Evolutionary conservation across 2,888 invertebrate genomes (phyloP).

Genomic region (Drosophila pseudotakahashii): DNA sequence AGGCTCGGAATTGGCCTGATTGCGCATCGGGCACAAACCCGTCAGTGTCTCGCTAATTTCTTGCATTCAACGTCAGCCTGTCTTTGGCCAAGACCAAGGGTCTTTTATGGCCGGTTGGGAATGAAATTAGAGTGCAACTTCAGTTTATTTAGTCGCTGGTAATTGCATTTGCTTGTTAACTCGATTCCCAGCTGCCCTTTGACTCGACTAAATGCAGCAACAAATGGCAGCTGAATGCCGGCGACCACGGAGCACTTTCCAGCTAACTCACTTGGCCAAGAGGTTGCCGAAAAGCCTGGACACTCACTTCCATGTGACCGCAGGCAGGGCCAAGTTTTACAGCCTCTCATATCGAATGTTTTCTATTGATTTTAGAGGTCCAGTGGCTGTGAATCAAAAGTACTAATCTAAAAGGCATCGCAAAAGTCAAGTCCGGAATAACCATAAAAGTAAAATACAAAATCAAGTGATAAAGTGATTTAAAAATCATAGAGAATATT

Average conservation of each 20-base stretch:
- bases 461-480: too few relatives aligned
- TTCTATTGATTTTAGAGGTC: constrained; percentile 63
- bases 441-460: background rate
- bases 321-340: constrained; percentile 13
- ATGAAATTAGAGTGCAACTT: constrained; percentile 56
- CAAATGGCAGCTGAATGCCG: constrained; percentile 19
- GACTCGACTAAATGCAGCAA: constrained; percentile 53
- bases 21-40: constrained; percentile 39
- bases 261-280: constrained; percentile 39
- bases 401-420: background rate
- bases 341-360: constrained; percentile 15
- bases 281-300: constrained; percentile 41
- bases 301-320: constrained; percentile 18
- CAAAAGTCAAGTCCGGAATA: background rate
- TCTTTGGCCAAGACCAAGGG: background rate
- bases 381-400: background rate
- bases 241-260: constrained; percentile 34
- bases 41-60: constrained; percentile 55
- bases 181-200: constrained; percentile 61
- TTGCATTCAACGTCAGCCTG: constrained; percentile 46
- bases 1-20: constrained; percentile 38
- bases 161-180: constrained; percentile 73
- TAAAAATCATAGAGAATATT: background rate
- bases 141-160: constrained; percentile 70
- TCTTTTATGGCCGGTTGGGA: constrained; percentile 16